Evolutionary conservation across 2,888 invertebrate genomes (phyloP).

Genomic region (Melieria picta): DNA sequence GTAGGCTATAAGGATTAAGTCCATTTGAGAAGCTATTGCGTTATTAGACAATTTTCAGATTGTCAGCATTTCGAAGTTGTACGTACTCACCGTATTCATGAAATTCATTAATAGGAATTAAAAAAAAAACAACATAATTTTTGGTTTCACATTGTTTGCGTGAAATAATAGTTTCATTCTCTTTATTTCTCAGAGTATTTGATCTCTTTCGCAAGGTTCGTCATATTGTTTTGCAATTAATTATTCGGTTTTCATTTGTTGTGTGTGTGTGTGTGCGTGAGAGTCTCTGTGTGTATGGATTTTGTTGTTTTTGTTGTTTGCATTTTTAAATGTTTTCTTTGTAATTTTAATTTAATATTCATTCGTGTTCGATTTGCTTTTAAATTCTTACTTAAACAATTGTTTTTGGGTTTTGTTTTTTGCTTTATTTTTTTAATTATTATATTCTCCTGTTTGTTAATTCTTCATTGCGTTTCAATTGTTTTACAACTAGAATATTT

Average conservation of each 20-base stretch:
- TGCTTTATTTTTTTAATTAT: conserved; percentile 24
- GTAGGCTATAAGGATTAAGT: too few species aligned
- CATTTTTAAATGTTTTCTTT: conserved; percentile 38
- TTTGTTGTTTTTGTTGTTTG: conserved; percentile 34
- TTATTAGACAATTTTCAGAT: too few species aligned
- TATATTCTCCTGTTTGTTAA: conserved; percentile 31
- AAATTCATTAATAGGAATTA: too few species aligned
- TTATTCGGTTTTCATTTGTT: conserved; percentile 40
- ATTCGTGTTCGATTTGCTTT: conserved; percentile 35
- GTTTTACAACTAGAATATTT: conserved; percentile 41
- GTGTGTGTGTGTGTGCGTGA: conserved; percentile 19
- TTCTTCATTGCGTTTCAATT: conserved; percentile 44
- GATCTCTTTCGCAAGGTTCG: conserved; percentile 36
- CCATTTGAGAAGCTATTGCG: too few species aligned
- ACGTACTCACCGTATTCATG: background rate
- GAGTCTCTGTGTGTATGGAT: conserved; percentile 34
- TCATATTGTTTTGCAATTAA: conserved; percentile 30
- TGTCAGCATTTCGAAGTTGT: background rate
- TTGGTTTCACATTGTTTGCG: background rate
- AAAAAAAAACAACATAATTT: conserved; percentile 21
- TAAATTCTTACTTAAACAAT: conserved; percentile 24
- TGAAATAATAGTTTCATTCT: conserved; percentile 1
- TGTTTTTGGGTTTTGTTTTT: too few species aligned
- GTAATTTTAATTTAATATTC: too few species aligned
- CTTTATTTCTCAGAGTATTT: conserved; percentile 58